These are phyloP conservation scores for Achlya flavicornis DNA, from an alignment of 2,888 invertebrate species.

Conservation along the genomic window DNA sequence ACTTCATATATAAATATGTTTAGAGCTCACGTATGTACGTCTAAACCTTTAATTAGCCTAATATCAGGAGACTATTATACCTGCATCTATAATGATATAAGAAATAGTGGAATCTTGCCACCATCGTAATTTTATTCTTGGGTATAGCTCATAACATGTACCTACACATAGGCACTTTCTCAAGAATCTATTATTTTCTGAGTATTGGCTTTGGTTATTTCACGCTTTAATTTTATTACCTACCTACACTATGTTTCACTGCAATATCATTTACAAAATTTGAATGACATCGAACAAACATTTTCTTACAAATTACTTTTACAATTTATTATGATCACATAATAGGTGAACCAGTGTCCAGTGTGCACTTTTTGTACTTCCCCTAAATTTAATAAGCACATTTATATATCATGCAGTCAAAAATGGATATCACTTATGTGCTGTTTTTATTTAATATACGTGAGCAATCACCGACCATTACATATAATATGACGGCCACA, in stretches of 20 bases:
- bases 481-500: background rate
- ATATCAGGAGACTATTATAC: background rate
- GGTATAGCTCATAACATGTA: constrained; percentile 27
- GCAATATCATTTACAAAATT: constrained; percentile 45
- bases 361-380: constrained; percentile 62
- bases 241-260: constrained; percentile 50
- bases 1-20: background rate
- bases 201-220: constrained; percentile 73
- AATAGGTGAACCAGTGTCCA: constrained; percentile 39
- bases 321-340: constrained; percentile 33
- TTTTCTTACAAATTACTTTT: constrained; percentile 30
- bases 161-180: constrained; percentile 34
- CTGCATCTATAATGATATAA: background rate
- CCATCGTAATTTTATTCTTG: background rate
- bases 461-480: constrained; percentile 60
- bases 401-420: constrained; percentile 29
- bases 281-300: constrained; percentile 38
- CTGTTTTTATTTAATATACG: constrained; percentile 50
- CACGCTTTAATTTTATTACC: constrained; percentile 69
- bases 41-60: background rate
- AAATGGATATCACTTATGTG: constrained; percentile 46
- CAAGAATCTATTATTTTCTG: constrained; percentile 55
- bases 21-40: background rate
- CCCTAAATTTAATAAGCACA: constrained; percentile 43
- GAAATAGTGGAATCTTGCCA: background rate